Evolutionary conservation across 2,113 vertebrate species (phyloP).

Genomic region (Glaucomys volans): DNA sequence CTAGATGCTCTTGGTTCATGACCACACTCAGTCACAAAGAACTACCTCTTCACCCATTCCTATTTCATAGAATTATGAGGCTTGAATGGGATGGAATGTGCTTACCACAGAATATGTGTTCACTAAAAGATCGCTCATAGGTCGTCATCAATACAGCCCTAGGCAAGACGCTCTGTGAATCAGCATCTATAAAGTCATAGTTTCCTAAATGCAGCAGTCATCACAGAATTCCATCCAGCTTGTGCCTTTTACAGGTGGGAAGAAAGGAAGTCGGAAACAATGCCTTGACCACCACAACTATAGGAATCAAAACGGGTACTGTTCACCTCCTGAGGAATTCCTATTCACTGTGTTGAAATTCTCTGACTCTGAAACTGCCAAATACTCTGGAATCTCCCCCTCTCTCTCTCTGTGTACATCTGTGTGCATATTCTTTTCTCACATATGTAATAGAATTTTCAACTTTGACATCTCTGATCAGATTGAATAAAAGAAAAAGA

Average conservation of each 20-base stretch:
- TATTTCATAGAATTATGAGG: not conserved
- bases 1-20: not conserved
- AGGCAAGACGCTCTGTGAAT: not conserved
- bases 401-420: not conserved
- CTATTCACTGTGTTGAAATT: not conserved
- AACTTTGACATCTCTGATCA: not conserved
- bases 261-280: not conserved
- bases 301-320: not conserved
- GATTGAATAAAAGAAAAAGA: not conserved
- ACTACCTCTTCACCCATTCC: not conserved
- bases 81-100: not conserved
- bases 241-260: not conserved
- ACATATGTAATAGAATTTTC: not conserved
- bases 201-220: not conserved
- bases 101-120: not conserved
- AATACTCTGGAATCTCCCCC: not conserved
- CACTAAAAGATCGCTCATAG: not conserved
- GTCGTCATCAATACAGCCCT: not conserved
- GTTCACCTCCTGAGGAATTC: not conserved
- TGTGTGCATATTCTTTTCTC: not conserved
- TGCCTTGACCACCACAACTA: not conserved
- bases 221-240: not conserved
- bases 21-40: not conserved
- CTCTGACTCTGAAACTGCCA: not conserved
- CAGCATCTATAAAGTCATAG: not conserved